phyloP scores from a whole-genome alignment of 2,113 vertebrate species.

The Antennarius striatus region DNA sequence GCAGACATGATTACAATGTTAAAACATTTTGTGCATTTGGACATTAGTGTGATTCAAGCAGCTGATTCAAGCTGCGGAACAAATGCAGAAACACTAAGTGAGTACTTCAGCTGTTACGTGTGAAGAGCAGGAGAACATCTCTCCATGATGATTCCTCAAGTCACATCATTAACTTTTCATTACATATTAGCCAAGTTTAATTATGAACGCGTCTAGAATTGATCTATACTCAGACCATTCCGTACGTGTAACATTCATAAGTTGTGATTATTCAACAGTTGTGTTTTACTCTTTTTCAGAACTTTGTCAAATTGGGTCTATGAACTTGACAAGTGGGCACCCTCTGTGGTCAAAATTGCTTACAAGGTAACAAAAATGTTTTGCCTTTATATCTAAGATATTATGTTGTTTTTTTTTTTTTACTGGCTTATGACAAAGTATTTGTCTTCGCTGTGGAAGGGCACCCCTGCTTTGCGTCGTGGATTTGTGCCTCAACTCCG shows the following conservation, averaged over 20 bases:
- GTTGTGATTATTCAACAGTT: background rate
- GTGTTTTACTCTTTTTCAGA: constrained; percentile 67
- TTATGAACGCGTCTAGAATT: background rate
- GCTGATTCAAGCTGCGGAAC: no score
- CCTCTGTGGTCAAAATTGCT: constrained; percentile 95
- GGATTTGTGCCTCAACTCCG: constrained; percentile 93
- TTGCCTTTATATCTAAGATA: rapidly evolving
- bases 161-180: no score
- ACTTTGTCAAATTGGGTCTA: constrained; percentile 98
- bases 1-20: no score
- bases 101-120: no score
- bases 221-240: background rate
- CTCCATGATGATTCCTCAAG: no score
- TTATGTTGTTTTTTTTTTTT: background rate
- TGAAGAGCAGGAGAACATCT: no score
- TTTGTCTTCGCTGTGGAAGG: constrained; percentile 70
- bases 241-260: background rate
- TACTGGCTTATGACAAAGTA: background rate
- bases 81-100: no score
- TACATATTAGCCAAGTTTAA: no score
- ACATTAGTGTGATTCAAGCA: no score
- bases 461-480: constrained; percentile 91
- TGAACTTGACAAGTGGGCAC: constrained; percentile 97
- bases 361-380: constrained; percentile 88
- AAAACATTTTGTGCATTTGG: no score